These are phyloP conservation scores for Callospermophilus lateralis DNA, from an alignment of 2,113 vertebrate genomes.

Conservation along the genomic window DNA sequence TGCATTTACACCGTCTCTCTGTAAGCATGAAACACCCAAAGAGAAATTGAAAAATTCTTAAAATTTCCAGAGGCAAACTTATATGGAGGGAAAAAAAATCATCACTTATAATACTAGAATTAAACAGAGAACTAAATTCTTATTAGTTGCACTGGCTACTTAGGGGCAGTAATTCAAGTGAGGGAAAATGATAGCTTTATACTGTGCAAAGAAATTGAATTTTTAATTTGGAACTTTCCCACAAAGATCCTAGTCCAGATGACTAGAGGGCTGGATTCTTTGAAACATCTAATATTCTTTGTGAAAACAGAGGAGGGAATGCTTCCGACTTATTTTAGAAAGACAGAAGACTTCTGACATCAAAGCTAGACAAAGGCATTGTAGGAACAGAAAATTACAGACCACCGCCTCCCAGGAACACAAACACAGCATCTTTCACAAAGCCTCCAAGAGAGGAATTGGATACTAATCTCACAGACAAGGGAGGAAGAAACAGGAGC, in stretches of 20 bases:
- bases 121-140: not conserved
- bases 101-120: not conserved
- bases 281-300: not conserved
- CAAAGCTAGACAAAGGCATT: slow-evolving; percentile 20
- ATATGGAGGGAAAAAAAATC: not conserved
- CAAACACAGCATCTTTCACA: not conserved
- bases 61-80: not conserved
- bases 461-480: not conserved
- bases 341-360: not conserved
- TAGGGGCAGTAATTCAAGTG: not conserved
- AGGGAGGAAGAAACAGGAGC: not conserved
- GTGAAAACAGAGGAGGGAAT: slow-evolving; percentile 7
- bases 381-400: not conserved
- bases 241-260: not conserved
- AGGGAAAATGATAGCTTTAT: not conserved
- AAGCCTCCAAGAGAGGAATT: not conserved
- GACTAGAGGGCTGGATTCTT: not conserved
- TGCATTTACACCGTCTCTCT: not conserved
- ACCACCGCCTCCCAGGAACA: not conserved
- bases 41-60: not conserved
- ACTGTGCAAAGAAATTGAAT: not conserved
- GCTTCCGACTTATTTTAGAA: not conserved
- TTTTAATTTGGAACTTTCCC: slow-evolving; percentile 27
- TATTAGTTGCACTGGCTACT: not conserved
- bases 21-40: not conserved